A percentile compares a stretch with the other conserved stretches of the same genome.
phyloP scores from a whole-genome alignment of 2,888 invertebrate genomes.

The Isoperla grammatica region DNA sequence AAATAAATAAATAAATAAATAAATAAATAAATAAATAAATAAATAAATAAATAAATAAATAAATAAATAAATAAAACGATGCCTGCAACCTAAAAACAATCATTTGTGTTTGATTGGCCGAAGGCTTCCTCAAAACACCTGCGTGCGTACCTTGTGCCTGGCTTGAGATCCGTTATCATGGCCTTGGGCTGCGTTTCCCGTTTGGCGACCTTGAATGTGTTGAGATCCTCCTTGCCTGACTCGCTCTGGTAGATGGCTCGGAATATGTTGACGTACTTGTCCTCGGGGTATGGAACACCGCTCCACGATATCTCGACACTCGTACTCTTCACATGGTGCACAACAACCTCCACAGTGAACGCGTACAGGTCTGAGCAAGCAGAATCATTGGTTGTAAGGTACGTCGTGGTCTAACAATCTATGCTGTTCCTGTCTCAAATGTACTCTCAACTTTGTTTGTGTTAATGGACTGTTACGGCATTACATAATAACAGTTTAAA shows the following conservation, averaged over 20 bases:
- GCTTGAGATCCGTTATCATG: slow-evolving; percentile 61
- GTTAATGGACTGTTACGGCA: not conserved
- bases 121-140: too few relatives aligned
- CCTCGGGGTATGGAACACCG: slow-evolving; percentile 82
- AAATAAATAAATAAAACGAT: too few relatives aligned
- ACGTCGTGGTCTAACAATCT: not conserved
- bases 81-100: too few relatives aligned
- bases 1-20: too few relatives aligned
- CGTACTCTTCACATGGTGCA: slow-evolving; percentile 67
- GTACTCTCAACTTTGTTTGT: not conserved
- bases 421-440: too few relatives aligned
- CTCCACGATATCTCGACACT: slow-evolving; percentile 75
- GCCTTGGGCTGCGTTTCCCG: slow-evolving; percentile 63
- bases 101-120: too few relatives aligned
- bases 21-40: too few relatives aligned
- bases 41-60: too few relatives aligned
- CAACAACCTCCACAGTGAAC: slow-evolving; percentile 72
- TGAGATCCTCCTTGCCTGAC: slow-evolving; percentile 64
- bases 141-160: slow-evolving; percentile 63
- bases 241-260: slow-evolving; percentile 77
- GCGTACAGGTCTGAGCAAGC: slow-evolving; percentile 64
- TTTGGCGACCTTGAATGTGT: slow-evolving; percentile 69
- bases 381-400: not conserved
- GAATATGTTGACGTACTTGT: slow-evolving; percentile 85
- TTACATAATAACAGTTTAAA: too few relatives aligned